A percentile compares a stretch with the other conserved stretches of the same genome.
Evolutionary conservation across 2,797 vertebrate genomes (phyloP).

Genomic region (Microctenopoma stevenorrisi): DNA sequence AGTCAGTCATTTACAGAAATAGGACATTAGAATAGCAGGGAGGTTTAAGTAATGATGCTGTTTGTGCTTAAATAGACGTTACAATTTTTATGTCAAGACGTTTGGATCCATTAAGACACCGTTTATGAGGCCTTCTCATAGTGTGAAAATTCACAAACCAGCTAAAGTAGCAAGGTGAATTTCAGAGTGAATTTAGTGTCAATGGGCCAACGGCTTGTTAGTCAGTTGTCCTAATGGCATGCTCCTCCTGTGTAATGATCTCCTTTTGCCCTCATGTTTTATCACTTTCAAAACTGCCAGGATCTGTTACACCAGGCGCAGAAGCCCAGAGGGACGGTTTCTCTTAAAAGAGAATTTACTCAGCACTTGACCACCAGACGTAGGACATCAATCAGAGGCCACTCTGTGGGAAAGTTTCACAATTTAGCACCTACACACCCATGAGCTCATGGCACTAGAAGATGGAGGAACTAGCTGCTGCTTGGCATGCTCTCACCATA

Average conservation of each 20-base stretch:
- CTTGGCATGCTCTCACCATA: conserved; percentile 36
- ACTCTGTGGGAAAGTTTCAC: conserved; percentile 60
- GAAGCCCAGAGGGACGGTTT: conserved; percentile 48
- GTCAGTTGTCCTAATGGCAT: conserved; percentile 21
- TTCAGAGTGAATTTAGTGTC: conserved; percentile 23
- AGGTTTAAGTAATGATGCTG: conserved; percentile 19
- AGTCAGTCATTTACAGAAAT: conserved; percentile 1
- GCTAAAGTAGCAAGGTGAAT: conserved; percentile 27
- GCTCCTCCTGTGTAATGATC: conserved; percentile 48
- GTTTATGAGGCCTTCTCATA: conserved; percentile 23
- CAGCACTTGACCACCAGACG: conserved; percentile 48
- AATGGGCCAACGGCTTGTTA: conserved; percentile 35
- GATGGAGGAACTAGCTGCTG: conserved; percentile 21
- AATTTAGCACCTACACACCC: conserved; percentile 41
- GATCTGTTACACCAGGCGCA: conserved; percentile 45
- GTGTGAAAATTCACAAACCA: conserved; percentile 20
- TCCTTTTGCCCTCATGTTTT: conserved; percentile 57
- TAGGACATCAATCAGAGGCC: conserved; percentile 61
- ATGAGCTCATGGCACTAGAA: conserved; percentile 41
- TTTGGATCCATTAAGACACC: conserved; percentile 28
- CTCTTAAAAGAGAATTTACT: conserved; percentile 55
- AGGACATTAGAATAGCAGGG: conserved; percentile 8
- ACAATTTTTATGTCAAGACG: conserved; percentile 18
- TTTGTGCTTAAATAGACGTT: conserved; percentile 36
- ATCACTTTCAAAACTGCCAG: conserved; percentile 51